phyloP scores from a whole-genome alignment of 1,140 invertebrate species.

The Drosophila nannoptera region DNA sequence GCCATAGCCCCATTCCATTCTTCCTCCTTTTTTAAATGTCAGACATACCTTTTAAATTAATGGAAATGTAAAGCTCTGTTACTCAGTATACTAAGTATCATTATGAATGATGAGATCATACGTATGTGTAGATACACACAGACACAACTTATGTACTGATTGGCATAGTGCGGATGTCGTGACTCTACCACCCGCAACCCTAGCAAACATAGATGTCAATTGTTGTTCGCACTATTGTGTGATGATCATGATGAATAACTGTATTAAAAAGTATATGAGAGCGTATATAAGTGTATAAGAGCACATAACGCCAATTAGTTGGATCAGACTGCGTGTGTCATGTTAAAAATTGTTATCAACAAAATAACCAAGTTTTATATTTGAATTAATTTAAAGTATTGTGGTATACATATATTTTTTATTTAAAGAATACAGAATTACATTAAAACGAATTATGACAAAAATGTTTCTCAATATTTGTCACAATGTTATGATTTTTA shows the following conservation, averaged over 20 bases:
- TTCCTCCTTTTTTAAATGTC: not conserved
- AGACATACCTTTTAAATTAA: not conserved
- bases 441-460: not conserved
- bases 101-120: too few species aligned
- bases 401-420: too few species aligned
- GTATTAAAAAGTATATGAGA: not conserved
- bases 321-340: not conserved
- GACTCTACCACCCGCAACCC: not conserved
- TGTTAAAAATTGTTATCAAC: too few species aligned
- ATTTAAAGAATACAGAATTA: not conserved
- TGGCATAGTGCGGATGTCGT: not conserved
- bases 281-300: not conserved
- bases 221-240: conserved; percentile 11
- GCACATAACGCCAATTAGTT: not conserved
- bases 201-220: not conserved
- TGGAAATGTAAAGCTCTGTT: not conserved
- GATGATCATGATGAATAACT: not conserved
- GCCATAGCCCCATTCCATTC: not conserved
- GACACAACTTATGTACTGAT: not conserved
- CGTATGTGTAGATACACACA: not conserved
- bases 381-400: too few species aligned
- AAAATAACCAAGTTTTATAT: not conserved
- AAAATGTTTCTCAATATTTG: not conserved
- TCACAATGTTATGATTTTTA: not conserved
- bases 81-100: too few species aligned